A percentile compares a stretch with the other conserved stretches of the same genome.
phyloP scores from a whole-genome alignment of 2,888 invertebrate genomes.

The Hirtodrosophila confusa region DNA sequence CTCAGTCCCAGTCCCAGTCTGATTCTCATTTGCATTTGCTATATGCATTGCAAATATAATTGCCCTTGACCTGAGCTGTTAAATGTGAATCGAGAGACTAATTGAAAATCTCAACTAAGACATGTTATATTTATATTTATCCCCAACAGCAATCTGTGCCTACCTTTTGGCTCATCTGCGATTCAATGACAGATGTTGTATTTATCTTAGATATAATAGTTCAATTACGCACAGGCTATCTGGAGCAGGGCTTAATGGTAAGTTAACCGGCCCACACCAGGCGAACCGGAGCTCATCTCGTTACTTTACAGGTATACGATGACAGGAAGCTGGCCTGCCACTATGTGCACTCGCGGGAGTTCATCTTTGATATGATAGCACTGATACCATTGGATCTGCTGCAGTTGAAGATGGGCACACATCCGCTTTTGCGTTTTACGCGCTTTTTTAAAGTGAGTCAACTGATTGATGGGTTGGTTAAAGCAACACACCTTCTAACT shows the following conservation, averaged over 20 bases:
- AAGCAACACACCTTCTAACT: background rate
- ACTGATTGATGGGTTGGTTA: too few relatives aligned
- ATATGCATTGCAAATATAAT: slow-evolving; percentile 52
- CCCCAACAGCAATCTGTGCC: slow-evolving; percentile 87
- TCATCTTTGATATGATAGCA: slow-evolving; percentile 92
- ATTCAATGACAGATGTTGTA: slow-evolving; percentile 93
- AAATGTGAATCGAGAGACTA: slow-evolving; percentile 16
- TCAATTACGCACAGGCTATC: slow-evolving; percentile 96
- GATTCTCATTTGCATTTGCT: slow-evolving; percentile 47
- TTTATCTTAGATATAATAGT: slow-evolving; percentile 95
- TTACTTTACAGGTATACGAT: slow-evolving; percentile 89
- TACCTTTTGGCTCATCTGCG: slow-evolving; percentile 92
- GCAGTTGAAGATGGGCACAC: slow-evolving; percentile 91
- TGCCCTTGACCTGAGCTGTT: slow-evolving; percentile 65
- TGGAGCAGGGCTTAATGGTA: slow-evolving; percentile 97
- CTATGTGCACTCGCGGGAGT: slow-evolving; percentile 93
- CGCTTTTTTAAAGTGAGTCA: slow-evolving; percentile 91
- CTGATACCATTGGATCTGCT: slow-evolving; percentile 94
- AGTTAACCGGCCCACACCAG: slow-evolving; percentile 37
- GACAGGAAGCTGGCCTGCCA: slow-evolving; percentile 94
- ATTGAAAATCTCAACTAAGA: slow-evolving; percentile 46
- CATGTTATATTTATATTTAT: slow-evolving; percentile 3
- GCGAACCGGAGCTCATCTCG: too few relatives aligned
- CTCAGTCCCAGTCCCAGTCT: background rate
- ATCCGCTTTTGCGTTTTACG: slow-evolving; percentile 95